Base-by-base conservation (phyloP, 2,113 vertebrate species). In the Phylloscopus whistleri region DNA sequence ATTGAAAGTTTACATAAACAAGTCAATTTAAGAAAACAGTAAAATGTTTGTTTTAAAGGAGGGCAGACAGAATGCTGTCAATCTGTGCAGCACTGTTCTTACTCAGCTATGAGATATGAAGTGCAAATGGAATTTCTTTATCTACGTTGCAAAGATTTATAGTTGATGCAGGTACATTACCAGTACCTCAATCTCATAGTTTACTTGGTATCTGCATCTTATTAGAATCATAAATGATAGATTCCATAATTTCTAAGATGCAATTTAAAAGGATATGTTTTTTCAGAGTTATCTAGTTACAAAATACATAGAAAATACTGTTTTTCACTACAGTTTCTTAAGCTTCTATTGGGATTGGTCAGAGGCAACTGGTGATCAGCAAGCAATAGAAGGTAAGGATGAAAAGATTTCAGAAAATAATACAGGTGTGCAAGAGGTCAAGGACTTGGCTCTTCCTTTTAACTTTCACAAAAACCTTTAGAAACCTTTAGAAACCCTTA, bases 11-110 rank as follows among this genome's bases (percentile, higher is more conserved):
- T 80, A 80, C 24, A 81, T 27, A 90, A 93, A 87, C 41, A 79
- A 84, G 37, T 35, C 64, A 70, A 73, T 90, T 77, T 41, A 68
- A 82, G 74, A 79, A 94, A 87, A 67, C 24, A 93, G 75, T 52
- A 15, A 82, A 76, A 43, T 67, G 30, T 67, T 96, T 83, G 60
- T 85, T 79, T 76, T 49, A 23, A 53, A 53, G 31, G 59, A 77
- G 35, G 79, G 55, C 83, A 92, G 83, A 77, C 48, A 60, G 86
- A 94, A 74, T 46, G 16, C 76, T 95, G 68, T 93, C 91, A 89
- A 4, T 86, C 59, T 41, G 0, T 46, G 52, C 20, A 90, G 41
- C 31, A 46, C 33, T 78, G 66, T 70, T 94, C 69, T 68, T 72
- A 72, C 7, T 89, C 60, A 89, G 58, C 43, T 88, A 14, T 48